Evolutionary conservation across 2,113 vertebrate genomes (phyloP).

Genomic region (Peromyscus leucopus): DNA sequence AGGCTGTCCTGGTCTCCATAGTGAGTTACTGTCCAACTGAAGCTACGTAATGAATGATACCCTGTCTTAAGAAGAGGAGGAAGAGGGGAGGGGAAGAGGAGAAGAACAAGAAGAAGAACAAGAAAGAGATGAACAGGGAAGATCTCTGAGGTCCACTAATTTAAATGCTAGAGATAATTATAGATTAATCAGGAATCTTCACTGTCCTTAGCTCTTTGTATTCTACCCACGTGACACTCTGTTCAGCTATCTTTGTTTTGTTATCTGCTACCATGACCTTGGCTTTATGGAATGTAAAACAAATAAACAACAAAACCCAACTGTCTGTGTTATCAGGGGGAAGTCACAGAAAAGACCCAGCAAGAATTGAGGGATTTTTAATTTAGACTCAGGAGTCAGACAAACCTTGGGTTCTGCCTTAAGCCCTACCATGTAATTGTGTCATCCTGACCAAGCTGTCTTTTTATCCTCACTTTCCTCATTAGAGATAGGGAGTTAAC

Average conservation of each 20-base stretch:
- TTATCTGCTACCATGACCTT: not conserved
- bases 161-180: not conserved
- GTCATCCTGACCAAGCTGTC: not conserved
- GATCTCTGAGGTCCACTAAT: not conserved
- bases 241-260: constrained; percentile 15
- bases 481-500: not conserved
- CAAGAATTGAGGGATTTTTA: not conserved
- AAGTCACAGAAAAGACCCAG: constrained; percentile 14
- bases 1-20: not conserved
- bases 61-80: not conserved
- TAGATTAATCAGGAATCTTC: not conserved
- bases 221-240: not conserved
- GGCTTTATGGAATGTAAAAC: not conserved
- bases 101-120: too few relatives aligned
- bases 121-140: not conserved
- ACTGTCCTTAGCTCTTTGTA: not conserved
- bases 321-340: constrained; percentile 21
- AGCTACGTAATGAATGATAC: too few relatives aligned
- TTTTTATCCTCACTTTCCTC: not conserved
- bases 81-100: too few relatives aligned
- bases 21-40: not conserved
- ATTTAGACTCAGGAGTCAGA: not conserved
- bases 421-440: not conserved
- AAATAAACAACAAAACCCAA: not conserved
- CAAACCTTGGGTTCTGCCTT: not conserved